phyloP scores from a whole-genome alignment of 2,888 invertebrate species.

The Malachius bipustulatus region DNA sequence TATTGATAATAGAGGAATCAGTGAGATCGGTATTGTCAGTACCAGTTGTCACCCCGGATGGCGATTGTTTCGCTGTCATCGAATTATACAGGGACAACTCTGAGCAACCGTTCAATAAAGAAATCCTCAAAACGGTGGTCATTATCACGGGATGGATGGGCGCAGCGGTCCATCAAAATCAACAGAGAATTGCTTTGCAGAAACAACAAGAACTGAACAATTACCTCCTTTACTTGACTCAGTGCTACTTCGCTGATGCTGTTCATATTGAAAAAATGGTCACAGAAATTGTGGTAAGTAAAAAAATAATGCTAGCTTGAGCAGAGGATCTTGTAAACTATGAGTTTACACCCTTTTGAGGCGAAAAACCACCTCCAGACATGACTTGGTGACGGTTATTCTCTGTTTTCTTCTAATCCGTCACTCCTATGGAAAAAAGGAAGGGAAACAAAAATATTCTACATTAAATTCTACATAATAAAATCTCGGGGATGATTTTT shows the following conservation, averaged over 20 bases:
- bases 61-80: conserved; percentile 46
- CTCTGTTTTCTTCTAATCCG: too few relatives aligned
- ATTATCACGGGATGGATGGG: conserved; percentile 37
- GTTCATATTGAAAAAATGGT: conserved; percentile 47
- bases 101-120: conserved; percentile 26
- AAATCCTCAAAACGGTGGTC: conserved; percentile 32
- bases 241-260: conserved; percentile 44
- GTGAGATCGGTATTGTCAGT: conserved; percentile 47
- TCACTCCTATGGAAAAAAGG: too few relatives aligned
- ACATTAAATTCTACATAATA: too few relatives aligned
- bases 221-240: conserved; percentile 33
- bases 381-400: too few relatives aligned
- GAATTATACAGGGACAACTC: conserved; percentile 42
- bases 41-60: conserved; percentile 47
- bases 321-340: too few relatives aligned
- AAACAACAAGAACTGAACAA: conserved; percentile 36
- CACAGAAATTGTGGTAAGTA: conserved; percentile 45
- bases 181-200: conserved; percentile 31
- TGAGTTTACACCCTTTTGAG: too few relatives aligned
- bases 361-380: too few relatives aligned
- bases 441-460: too few relatives aligned
- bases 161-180: conserved; percentile 36
- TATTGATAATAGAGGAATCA: conserved; percentile 40
- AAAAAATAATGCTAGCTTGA: too few relatives aligned
- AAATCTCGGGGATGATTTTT: too few relatives aligned